Conservation (phyloP, 2,113 vertebrate species). For the Xenus cinereus region DNA sequence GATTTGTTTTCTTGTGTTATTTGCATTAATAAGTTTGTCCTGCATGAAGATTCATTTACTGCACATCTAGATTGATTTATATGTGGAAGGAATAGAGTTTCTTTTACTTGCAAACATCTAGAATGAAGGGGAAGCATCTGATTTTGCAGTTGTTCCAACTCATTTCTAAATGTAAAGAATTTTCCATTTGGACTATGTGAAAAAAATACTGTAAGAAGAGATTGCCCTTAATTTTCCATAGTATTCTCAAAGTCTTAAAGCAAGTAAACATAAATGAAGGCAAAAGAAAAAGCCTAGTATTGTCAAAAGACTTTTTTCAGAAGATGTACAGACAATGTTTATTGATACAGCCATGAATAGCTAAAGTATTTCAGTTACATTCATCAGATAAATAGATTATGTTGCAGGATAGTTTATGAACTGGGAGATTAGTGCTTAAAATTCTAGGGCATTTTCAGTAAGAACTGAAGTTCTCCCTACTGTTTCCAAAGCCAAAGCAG, state of each 20-base stretch:
- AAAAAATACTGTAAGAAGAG: not conserved
- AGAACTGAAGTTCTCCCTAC: not conserved
- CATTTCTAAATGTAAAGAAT: not conserved
- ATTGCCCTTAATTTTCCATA: not conserved
- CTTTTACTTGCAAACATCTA: not conserved
- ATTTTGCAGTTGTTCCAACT: not conserved
- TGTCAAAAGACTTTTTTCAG: not conserved
- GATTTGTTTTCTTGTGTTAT: not conserved
- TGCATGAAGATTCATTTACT: not conserved
- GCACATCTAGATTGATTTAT: not conserved
- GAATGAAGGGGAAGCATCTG: not conserved
- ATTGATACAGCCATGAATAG: not conserved
- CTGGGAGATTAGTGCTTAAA: not conserved
- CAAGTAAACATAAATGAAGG: not conserved
- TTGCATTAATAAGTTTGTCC: not conserved
- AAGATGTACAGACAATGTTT: not conserved
- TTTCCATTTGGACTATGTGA: not conserved
- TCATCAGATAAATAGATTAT: not conserved
- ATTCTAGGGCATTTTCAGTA: not conserved
- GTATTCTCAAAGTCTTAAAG: not conserved
- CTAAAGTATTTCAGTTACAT: not conserved
- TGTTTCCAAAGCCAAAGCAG: not conserved
- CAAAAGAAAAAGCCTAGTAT: not conserved
- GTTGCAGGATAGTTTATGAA: not conserved
- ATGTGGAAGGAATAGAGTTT: not conserved